phyloP scores from a whole-genome alignment of 1,140 invertebrate genomes.

The Cecropterus lyciades region DNA sequence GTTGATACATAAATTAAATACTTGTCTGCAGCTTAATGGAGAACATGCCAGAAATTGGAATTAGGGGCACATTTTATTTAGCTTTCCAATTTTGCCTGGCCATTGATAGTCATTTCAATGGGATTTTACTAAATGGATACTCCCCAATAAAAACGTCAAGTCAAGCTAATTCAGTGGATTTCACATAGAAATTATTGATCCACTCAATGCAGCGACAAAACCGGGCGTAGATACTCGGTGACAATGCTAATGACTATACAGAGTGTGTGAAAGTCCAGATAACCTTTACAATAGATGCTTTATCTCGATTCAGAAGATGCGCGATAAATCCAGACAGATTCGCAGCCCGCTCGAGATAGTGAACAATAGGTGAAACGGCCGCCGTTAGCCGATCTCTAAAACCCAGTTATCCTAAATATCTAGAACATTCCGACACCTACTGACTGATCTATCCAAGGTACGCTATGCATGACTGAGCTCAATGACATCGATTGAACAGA shows the following conservation, averaged over 20 bases:
- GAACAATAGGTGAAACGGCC: conserved; percentile 74
- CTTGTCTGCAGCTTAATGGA: conserved; percentile 22
- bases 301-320: conserved; percentile 47
- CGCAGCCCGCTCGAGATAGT: conserved; percentile 48
- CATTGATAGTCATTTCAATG: neutral
- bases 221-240: neutral
- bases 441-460: conserved; percentile 53
- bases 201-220: neutral
- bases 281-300: conserved; percentile 52
- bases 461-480: conserved; percentile 73
- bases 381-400: conserved; percentile 45
- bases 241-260: conserved; percentile 22
- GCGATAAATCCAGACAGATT: conserved; percentile 48
- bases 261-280: conserved; percentile 47
- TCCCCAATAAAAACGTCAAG: conserved; percentile 10
- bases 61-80: conserved; percentile 3
- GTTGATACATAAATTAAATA: conserved; percentile 35
- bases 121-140: neutral
- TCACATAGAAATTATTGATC: conserved; percentile 19
- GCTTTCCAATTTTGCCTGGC: neutral
- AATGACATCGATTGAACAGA: conserved; percentile 73
- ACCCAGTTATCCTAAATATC: conserved; percentile 45
- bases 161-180: conserved; percentile 2
- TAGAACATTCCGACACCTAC: conserved; percentile 61
- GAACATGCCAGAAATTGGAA: conserved; percentile 15